These are phyloP conservation scores for Empidonax traillii DNA, from an alignment of 2,113 vertebrate species.

Conservation along the genomic window DNA sequence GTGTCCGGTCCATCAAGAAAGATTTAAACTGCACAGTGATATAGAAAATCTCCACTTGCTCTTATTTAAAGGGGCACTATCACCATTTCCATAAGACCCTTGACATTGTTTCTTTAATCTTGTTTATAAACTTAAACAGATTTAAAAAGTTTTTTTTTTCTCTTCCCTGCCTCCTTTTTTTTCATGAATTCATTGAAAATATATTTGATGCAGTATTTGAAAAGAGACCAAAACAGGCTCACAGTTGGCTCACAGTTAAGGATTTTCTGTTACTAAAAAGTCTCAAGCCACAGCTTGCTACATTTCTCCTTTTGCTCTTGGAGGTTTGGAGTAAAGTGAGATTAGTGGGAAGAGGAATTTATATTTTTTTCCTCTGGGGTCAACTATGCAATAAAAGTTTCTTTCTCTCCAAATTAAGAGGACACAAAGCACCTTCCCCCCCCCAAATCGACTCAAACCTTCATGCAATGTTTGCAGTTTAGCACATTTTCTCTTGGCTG, in stretches of 20 bases:
- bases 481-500: background rate
- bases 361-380: background rate
- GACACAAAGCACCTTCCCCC: background rate
- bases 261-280: conserved; percentile 68
- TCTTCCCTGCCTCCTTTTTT: background rate
- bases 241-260: conserved; percentile 51
- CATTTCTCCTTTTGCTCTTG: conserved; percentile 54
- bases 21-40: conserved; percentile 85
- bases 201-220: conserved; percentile 69
- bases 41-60: conserved; percentile 80
- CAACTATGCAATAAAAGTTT: conserved; percentile 12
- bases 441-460: background rate
- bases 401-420: conserved; percentile 12
- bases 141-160: conserved; percentile 59
- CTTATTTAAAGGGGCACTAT: conserved; percentile 76
- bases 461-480: background rate
- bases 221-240: conserved; percentile 64
- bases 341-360: conserved; percentile 31
- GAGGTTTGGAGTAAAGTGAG: conserved; percentile 35
- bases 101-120: conserved; percentile 78
- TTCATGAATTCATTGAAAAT: conserved; percentile 69
- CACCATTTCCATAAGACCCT: conserved; percentile 75
- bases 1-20: conserved; percentile 85
- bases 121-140: conserved; percentile 80
- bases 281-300: conserved; percentile 48